These are phyloP conservation scores for Lerista edwardsae DNA, from an alignment of 2,797 vertebrate genomes.

Conservation along the genomic window DNA sequence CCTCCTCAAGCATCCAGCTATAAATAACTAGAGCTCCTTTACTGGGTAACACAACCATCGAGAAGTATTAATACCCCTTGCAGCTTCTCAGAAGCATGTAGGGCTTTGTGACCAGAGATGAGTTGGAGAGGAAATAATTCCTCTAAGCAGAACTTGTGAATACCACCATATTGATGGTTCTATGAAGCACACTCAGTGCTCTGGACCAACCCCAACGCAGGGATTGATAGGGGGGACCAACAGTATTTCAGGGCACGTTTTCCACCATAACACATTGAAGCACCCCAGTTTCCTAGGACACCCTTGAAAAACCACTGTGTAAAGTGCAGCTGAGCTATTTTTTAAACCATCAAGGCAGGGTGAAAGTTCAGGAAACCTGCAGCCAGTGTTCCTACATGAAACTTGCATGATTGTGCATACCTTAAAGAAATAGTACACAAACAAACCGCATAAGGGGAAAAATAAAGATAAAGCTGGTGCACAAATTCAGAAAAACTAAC, in stretches of 20 bases:
- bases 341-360: too few relatives aligned
- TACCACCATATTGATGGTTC: too few relatives aligned
- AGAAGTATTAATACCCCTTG: neutral
- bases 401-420: slow-evolving; percentile 28
- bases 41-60: neutral
- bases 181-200: too few relatives aligned
- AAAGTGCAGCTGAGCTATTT: too few relatives aligned
- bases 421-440: neutral
- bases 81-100: neutral
- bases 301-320: too few relatives aligned
- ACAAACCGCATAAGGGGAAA: slow-evolving; percentile 29
- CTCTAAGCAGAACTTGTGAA: too few relatives aligned
- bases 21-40: neutral
- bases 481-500: neutral
- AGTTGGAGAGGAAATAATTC: neutral
- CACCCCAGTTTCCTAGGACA: too few relatives aligned
- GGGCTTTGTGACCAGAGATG: neutral
- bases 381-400: neutral
- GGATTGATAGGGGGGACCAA: too few relatives aligned
- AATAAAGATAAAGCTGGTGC: slow-evolving; percentile 16
- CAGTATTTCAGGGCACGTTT: too few relatives aligned
- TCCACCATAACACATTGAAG: too few relatives aligned
- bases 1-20: neutral
- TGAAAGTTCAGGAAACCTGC: neutral
- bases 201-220: too few relatives aligned